phyloP scores from a whole-genome alignment of 1,140 invertebrate species.

The Hormaphis cornu region DNA sequence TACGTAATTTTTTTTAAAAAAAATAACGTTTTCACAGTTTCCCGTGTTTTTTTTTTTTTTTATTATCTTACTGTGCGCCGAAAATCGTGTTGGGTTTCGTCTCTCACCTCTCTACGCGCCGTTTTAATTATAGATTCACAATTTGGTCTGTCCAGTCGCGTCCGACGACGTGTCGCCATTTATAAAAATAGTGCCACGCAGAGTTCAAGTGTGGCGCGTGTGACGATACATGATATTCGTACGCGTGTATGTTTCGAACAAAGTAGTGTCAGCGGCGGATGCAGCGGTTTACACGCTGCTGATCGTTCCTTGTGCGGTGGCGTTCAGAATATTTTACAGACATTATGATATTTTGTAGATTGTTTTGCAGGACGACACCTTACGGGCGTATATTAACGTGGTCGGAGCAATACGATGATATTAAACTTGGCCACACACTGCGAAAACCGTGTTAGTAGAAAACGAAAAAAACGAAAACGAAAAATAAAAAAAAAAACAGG shows the following conservation, averaged over 20 bases:
- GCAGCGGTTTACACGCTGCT: background rate
- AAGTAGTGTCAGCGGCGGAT: conserved; percentile 1
- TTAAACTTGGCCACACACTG: conserved; percentile 26
- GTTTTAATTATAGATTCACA: conserved; percentile 31
- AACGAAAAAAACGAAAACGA: conserved; percentile 9
- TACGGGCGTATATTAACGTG: no score
- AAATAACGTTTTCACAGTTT: no score
- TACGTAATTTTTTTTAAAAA: no score
- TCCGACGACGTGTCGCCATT: conserved; percentile 15
- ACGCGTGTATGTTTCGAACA: background rate
- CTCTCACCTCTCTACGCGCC: conserved; percentile 19
- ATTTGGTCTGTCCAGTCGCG: conserved; percentile 29
- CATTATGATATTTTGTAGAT: no score
- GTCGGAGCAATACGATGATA: background rate
- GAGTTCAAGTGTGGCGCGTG: background rate
- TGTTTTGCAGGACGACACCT: no score
- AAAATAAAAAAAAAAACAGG: background rate
- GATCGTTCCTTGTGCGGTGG: no score
- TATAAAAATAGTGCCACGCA: conserved; percentile 26
- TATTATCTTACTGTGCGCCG: background rate
- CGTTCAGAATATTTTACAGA: no score
- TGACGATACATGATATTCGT: no score
- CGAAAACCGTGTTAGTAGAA: conserved; percentile 25
- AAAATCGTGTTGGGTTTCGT: conserved; percentile 23
- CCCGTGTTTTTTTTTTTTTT: background rate